These are phyloP conservation scores for Hylaeus volcanicus DNA, from an alignment of 1,140 invertebrate genomes.

Conservation along the genomic window DNA sequence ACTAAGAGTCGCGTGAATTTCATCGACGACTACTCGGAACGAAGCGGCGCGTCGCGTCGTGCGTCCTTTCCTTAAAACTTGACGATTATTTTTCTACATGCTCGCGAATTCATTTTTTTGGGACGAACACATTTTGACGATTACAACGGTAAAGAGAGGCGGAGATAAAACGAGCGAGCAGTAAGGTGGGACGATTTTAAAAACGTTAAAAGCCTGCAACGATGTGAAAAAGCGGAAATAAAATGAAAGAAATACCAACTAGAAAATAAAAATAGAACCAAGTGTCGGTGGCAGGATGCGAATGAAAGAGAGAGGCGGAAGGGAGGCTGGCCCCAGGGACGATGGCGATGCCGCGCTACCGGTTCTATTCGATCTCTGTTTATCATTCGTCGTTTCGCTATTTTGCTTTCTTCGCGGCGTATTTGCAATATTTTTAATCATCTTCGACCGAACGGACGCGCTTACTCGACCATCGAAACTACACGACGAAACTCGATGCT, in stretches of 20 bases:
- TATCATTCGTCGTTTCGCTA: conserved; percentile 8
- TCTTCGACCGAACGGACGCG: background rate
- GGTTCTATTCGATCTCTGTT: conserved; percentile 6
- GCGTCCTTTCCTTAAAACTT: no score
- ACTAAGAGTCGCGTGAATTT: background rate
- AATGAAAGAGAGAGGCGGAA: conserved; percentile 32
- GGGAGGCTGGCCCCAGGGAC: conserved; percentile 12
- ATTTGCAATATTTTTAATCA: conserved; percentile 5
- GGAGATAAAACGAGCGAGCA: background rate
- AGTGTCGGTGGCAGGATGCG: conserved; percentile 37
- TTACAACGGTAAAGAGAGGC: background rate
- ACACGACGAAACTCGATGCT: no score
- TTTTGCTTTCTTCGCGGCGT: background rate
- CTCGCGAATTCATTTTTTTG: no score
- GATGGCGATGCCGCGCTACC: background rate
- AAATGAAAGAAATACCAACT: conserved; percentile 36
- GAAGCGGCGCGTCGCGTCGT: no score
- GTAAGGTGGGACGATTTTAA: conserved; percentile 21
- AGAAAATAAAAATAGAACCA: conserved; percentile 53
- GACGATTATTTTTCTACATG: no score
- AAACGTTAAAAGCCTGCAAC: conserved; percentile 44
- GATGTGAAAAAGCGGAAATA: conserved; percentile 26
- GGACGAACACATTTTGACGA: no score
- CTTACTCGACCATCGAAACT: conserved; percentile 1
- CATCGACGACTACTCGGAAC: background rate